Evolutionary conservation across 1,140 invertebrate genomes (phyloP).

Genomic region (Acyrthosiphon pisum): DNA sequence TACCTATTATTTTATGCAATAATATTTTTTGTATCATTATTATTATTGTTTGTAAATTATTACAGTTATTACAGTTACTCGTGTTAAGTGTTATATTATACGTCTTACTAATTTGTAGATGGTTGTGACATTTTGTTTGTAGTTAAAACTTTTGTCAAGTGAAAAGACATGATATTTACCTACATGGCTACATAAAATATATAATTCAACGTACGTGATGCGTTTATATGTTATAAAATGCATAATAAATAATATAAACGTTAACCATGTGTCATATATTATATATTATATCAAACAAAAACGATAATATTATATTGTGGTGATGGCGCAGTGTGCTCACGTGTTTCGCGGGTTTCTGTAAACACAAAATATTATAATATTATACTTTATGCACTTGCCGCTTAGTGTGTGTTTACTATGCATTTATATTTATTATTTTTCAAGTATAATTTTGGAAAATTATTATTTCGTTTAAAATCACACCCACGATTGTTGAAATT

Average conservation of each 20-base stretch:
- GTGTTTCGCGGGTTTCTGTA: background rate
- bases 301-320: background rate
- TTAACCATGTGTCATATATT: background rate
- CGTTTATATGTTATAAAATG: background rate
- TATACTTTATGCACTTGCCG: background rate
- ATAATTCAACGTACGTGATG: background rate
- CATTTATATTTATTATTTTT: no score
- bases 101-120: background rate
- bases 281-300: background rate
- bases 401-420: background rate
- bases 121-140: background rate
- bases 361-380: no score
- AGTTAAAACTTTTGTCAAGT: background rate
- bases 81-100: background rate
- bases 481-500: no score
- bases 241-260: background rate
- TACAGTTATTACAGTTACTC: background rate
- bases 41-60: background rate
- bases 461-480: no score
- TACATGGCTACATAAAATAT: background rate
- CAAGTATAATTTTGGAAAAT: no score
- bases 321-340: no score
- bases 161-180: background rate
- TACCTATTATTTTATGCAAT: background rate
- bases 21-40: background rate